phyloP scores from a whole-genome alignment of 2,888 invertebrate genomes.

The Tenthredo notha region DNA sequence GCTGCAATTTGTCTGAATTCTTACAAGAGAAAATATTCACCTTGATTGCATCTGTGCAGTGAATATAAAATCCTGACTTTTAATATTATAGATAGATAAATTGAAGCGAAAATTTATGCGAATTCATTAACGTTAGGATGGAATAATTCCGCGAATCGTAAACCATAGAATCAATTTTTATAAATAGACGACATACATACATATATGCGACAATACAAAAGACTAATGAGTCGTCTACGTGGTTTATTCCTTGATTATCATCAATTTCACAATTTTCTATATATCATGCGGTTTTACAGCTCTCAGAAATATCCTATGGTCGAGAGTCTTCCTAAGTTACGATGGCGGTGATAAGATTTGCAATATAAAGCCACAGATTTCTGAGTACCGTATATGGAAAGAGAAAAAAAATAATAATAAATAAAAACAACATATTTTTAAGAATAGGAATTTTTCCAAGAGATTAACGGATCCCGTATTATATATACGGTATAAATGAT shows the following conservation, averaged over 20 bases:
- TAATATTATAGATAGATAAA: background rate
- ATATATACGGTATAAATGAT: background rate
- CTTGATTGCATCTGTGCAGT: background rate
- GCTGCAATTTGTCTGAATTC: background rate
- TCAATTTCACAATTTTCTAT: background rate
- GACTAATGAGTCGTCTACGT: background rate
- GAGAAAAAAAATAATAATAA: too few relatives aligned
- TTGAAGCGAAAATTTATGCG: background rate
- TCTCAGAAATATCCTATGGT: too few relatives aligned
- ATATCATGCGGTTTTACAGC: background rate
- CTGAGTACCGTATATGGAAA: too few relatives aligned
- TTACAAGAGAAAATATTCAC: background rate
- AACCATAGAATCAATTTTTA: background rate
- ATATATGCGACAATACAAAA: background rate
- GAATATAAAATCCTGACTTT: background rate
- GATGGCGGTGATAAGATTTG: background rate
- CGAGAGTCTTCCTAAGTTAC: too few relatives aligned
- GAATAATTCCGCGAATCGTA: background rate
- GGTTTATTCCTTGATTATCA: background rate
- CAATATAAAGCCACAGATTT: background rate
- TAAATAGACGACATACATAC: background rate
- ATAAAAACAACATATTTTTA: background rate
- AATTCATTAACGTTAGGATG: background rate
- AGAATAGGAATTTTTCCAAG: background rate
- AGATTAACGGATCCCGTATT: conserved; percentile 5